A percentile compares a stretch with the other conserved stretches of the same genome.
Evolutionary conservation across 2,113 vertebrate genomes (phyloP).

Genomic region (Hemiscyllium ocellatum): DNA sequence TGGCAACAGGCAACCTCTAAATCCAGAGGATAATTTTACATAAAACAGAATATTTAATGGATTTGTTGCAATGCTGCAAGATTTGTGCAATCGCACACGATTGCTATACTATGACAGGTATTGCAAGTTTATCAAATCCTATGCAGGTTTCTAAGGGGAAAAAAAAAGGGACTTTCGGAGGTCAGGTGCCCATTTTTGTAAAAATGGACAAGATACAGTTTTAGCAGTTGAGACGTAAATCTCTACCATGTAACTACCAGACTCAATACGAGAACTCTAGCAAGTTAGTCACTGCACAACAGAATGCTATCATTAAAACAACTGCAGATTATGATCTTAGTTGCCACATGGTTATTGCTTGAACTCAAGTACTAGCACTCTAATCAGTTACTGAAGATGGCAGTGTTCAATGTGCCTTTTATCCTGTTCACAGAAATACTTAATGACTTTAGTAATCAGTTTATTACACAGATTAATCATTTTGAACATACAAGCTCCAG

Average conservation of each 20-base stretch:
- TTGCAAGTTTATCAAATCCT: neutral
- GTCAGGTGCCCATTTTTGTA: neutral
- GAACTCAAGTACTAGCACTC: neutral
- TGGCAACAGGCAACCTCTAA: neutral
- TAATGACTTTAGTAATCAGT: slow-evolving; percentile 85
- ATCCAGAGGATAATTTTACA: neutral
- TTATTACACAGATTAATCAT: slow-evolving; percentile 99
- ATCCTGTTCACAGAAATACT: slow-evolving; percentile 37
- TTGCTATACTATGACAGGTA: neutral
- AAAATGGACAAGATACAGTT: neutral
- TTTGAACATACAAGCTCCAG: slow-evolving; percentile 96
- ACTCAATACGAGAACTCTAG: neutral
- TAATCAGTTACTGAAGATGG: neutral
- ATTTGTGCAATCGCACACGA: neutral
- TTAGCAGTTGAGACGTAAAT: neutral
- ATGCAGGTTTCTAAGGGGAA: neutral
- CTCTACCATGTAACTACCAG: neutral
- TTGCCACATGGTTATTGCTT: neutral
- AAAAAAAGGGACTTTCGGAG: neutral
- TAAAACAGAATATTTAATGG: neutral
- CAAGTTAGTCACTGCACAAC: slow-evolving; percentile 15
- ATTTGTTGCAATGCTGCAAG: neutral
- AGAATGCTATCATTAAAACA: slow-evolving; percentile 19
- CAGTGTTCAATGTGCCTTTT: neutral
- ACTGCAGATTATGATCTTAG: neutral